Conservation (phyloP, 2,888 invertebrate genomes). For the Seira ritae region DNA sequence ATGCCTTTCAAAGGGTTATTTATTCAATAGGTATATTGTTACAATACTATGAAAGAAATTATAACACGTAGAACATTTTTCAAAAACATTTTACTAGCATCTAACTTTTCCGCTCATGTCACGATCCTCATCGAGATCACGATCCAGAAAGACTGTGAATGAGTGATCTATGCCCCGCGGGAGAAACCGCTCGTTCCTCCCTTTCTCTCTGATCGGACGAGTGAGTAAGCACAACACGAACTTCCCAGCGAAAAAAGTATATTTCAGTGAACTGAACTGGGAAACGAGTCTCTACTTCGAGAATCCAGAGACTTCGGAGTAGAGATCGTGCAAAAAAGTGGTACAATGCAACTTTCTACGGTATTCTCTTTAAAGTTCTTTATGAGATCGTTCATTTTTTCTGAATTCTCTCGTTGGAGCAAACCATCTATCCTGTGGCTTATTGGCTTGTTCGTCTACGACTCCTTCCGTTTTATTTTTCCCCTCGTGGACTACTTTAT, state of each 20-base stretch:
- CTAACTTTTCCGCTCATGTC: not conserved
- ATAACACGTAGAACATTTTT: no score
- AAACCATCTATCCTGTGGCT: constrained; percentile 42
- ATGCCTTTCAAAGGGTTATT: no score
- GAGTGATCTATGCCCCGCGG: not conserved
- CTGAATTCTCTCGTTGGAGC: constrained; percentile 12
- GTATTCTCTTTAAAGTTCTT: no score
- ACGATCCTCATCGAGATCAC: not conserved
- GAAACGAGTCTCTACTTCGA: not conserved
- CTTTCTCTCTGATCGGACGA: not conserved
- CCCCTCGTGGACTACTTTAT: not conserved
- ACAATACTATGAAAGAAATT: no score
- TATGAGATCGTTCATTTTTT: constrained; percentile 21
- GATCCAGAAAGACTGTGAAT: constrained; percentile 6
- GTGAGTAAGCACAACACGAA: not conserved
- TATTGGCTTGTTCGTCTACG: constrained; percentile 37
- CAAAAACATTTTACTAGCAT: no score
- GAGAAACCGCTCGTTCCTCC: not conserved
- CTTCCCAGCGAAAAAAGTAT: not conserved
- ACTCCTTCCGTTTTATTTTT: constrained; percentile 21
- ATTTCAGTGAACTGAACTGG: not conserved
- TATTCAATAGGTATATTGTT: no score
- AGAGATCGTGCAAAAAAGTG: not conserved
- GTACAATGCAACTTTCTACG: not conserved
- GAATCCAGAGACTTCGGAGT: not conserved